Base-by-base conservation (phyloP, 2,888 invertebrate genomes). In the Trilocha varians region DNA sequence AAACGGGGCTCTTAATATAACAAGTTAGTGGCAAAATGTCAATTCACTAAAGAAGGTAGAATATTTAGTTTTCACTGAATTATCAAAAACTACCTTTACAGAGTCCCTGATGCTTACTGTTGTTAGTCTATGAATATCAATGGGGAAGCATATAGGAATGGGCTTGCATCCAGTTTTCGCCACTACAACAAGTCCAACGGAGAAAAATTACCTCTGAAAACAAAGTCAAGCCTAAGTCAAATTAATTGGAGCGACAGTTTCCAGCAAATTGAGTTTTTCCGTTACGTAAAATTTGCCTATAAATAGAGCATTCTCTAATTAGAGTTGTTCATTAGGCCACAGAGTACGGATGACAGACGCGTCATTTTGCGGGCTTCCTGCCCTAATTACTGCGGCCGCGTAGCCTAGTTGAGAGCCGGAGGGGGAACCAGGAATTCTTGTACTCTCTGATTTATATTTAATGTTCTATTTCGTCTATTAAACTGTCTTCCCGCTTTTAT, bases 321-420 rank as follows among this genome's bases (percentile, higher is more conserved):
- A 25, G 25, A 9, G 25, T 9, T 25, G 25, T 25, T 25, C 25
- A 25, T 25, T 25, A 25, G 25, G 11, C 25, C 25, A 25, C 25
- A 25, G 25, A 25, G 25, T 11, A 25, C 25, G 25, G 25, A 25
- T 25, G 25, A 25, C 25, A 25, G 25, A 25, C 11, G 11, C 25
- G 25, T 25, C 25, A 25, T 25, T 25, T 11, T 2, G 25, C 25
- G 25, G 25, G 25, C 25, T 25, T 47, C 42, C 42, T 47, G 35
- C 34, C 34, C 38, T 47, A 42, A 47, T 47, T 44, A 38, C 42
- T 36, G 45, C 13, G 45, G 37, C 39, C 40, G 47, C 47, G 44
- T 25, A 25, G 25, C 25, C 25, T 25, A 25, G 25, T 25, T 25
- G 8, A 25, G 25, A 25, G 11, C 11, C 25, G 6, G 25, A 25